These are phyloP conservation scores for Vidua chalybeata DNA, from an alignment of 2,113 vertebrate species.

Conservation along the genomic window DNA sequence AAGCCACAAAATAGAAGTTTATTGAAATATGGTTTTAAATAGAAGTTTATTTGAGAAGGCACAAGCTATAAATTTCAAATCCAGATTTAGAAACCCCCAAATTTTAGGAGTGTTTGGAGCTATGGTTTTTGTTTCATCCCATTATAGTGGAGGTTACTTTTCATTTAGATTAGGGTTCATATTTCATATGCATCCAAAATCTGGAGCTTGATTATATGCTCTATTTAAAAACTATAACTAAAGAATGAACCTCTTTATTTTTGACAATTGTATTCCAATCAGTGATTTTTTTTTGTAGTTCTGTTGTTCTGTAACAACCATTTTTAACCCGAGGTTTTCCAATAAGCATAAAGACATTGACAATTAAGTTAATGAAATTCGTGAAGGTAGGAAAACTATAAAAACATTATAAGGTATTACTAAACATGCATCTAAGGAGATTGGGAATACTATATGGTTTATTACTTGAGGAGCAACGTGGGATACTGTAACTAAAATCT, in stretches of 20 bases:
- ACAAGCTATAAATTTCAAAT: constrained; percentile 31
- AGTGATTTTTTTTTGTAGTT: background rate
- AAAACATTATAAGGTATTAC: background rate
- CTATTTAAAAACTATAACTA: background rate
- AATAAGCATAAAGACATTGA: background rate
- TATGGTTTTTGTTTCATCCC: constrained; percentile 38
- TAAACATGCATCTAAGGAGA: background rate
- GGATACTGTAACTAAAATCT: constrained; percentile 40
- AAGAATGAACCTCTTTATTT: background rate
- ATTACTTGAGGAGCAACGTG: background rate
- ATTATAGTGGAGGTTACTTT: background rate
- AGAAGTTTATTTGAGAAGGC: constrained; percentile 51
- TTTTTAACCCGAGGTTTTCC: background rate
- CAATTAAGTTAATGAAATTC: constrained; percentile 2
- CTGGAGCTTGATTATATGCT: background rate
- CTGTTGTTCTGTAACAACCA: background rate
- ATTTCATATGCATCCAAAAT: background rate
- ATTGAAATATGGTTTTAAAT: constrained; percentile 54
- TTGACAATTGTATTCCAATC: background rate
- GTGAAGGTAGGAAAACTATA: background rate
- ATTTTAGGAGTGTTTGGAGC: constrained; percentile 18
- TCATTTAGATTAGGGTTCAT: background rate
- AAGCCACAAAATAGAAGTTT: constrained; percentile 58
- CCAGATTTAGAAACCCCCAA: constrained; percentile 48
- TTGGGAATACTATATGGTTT: background rate